Base-by-base conservation (phyloP, 2,797 vertebrate genomes). In the Bucorvus abyssinicus region DNA sequence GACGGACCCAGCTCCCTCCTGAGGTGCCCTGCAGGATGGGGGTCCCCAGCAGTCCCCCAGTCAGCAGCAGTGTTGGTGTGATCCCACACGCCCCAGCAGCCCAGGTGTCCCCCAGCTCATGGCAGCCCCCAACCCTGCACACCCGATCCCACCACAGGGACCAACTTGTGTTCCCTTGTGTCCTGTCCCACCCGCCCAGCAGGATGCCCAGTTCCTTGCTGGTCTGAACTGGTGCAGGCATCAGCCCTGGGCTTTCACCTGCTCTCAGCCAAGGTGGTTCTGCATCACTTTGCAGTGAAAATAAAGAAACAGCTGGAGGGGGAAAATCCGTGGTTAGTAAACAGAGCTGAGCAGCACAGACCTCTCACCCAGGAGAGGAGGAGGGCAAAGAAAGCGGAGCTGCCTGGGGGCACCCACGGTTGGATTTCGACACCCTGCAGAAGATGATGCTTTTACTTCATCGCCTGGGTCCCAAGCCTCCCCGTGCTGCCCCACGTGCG, bases 321-420 rank as follows among this genome's bases (percentile, higher is more conserved):
- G 22, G 11, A 87, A 93, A 79, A 88, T 47, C 61, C 77, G 26
- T 18, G 50, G 42, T 69, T 77, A 40, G 74, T 65, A 91, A 93
- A 94, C 76, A 93, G 83, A 60, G 90, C 89, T 65, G 80, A 75
- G 84, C 45, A 83, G 44, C 65, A 5, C 55, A 85, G 86, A 83
- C 85, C 89, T 92, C 87, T 91, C 88, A 95, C 91, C 87, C 68
- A 86, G 93, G 61, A 94, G 63, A 69, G 87, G 83, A 95, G 80
- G 86, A 93, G 83, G 45, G 71, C 27, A 59, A 50, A 47, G 78
- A 76, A 53, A 87, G 29, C 2, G 0, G 36, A 91, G 77, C 49
- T 0, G 42, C 80, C 74, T 36, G 64, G 11, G 27, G 79, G 69
- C 76, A 80, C 77, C 38, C 89, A 47, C 53, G 34, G 55, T 8